These are phyloP conservation scores for Remorina albescens DNA, from an alignment of 2,797 vertebrate species.

Conservation along the genomic window DNA sequence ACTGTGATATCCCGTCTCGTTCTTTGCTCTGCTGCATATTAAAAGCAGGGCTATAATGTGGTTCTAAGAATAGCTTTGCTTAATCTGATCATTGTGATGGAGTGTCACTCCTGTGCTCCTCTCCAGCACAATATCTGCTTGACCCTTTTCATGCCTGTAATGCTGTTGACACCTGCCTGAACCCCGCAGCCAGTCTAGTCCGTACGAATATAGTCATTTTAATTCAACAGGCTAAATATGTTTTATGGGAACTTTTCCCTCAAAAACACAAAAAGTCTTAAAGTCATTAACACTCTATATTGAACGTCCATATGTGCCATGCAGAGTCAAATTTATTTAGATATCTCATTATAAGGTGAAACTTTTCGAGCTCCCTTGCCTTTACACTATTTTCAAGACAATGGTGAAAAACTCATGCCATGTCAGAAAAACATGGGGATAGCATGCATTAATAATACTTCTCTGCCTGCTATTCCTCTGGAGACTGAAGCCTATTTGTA, in stretches of 20 bases:
- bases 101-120: conserved; percentile 43
- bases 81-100: conserved; percentile 65
- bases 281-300: not conserved
- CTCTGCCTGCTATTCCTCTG: conserved; percentile 46
- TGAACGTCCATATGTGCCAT: not conserved
- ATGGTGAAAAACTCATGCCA: conserved; percentile 21
- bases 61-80: conserved; percentile 67
- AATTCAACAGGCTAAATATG: not conserved
- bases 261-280: not conserved
- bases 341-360: conserved; percentile 14
- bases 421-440: conserved; percentile 10
- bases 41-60: conserved; percentile 58
- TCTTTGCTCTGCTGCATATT: conserved; percentile 49
- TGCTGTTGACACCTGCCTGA: conserved; percentile 22
- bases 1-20: conserved; percentile 27
- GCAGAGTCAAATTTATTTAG: not conserved
- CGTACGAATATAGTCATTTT: conserved; percentile 19
- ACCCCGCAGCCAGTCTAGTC: conserved; percentile 19
- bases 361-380: conserved; percentile 9
- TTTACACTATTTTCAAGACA: conserved; percentile 13
- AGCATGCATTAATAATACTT: conserved; percentile 22
- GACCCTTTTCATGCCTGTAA: conserved; percentile 34
- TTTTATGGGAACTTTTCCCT: conserved; percentile 6
- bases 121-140: conserved; percentile 34
- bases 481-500: conserved; percentile 57